Evolutionary conservation across 2,113 vertebrate species (phyloP).

Genomic region (Garra rufa): DNA sequence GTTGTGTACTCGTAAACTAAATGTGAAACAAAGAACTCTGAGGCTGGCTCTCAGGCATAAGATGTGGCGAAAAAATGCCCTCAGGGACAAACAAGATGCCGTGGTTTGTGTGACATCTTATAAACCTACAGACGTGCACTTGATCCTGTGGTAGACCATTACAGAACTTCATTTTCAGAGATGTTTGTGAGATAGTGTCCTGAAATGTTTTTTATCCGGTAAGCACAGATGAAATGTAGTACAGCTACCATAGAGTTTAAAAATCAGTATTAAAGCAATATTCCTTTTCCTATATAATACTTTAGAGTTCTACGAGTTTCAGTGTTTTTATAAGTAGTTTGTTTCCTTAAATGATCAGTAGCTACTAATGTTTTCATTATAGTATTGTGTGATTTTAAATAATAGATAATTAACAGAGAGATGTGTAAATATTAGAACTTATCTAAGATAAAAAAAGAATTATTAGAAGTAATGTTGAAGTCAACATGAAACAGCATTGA

Average conservation of each 20-base stretch:
- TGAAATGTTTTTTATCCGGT: conserved; percentile 24
- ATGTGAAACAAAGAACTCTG: conserved; percentile 45
- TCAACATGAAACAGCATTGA: not conserved
- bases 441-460: not conserved
- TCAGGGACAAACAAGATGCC: conserved; percentile 42
- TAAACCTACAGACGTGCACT: conserved; percentile 68
- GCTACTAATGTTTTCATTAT: conserved; percentile 10
- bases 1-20: conserved; percentile 93
- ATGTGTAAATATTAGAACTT: conserved; percentile 33
- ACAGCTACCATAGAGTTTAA: conserved; percentile 60
- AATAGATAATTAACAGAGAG: not conserved
- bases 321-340: conserved; percentile 29
- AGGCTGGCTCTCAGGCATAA: conserved; percentile 51
- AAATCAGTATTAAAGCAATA: conserved; percentile 82
- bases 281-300: conserved; percentile 63
- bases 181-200: conserved; percentile 22
- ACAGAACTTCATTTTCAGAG: conserved; percentile 7
- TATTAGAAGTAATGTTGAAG: not conserved
- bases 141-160: conserved; percentile 60
- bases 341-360: conserved; percentile 6
- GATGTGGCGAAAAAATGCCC: conserved; percentile 27
- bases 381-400: conserved; percentile 27
- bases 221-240: conserved; percentile 60
- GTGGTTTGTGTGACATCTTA: conserved; percentile 9
- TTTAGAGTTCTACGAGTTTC: conserved; percentile 6